Base-by-base conservation (phyloP, 2,113 vertebrate genomes). In the Capreolus pygargus region DNA sequence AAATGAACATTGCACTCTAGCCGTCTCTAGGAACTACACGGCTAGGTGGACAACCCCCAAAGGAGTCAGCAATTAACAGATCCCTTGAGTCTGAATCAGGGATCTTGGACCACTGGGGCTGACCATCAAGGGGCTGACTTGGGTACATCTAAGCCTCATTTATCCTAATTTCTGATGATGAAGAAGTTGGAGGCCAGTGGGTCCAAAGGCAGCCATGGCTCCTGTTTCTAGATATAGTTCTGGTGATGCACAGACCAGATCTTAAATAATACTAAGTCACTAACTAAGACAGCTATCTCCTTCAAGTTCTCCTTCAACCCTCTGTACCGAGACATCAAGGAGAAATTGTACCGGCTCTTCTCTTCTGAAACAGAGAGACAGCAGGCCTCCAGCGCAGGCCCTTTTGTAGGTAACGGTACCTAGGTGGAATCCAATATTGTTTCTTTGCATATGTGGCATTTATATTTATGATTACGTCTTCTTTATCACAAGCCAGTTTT, bases 191-290 rank as follows among this genome's bases (percentile, higher is more conserved):
- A 16, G 78, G 28, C 78, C 78, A 21, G 78, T 7, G 21, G 16
- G 28, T 52, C 78, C 78, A 33, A 81, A 5, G 78, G 28, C 16
- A 33, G 47, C 30, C 3, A 0, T 21, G 10, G 16, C 28, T 81
- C 45, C 28, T 50, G 78, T 16, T 81, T 81, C 28, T 81, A 50
- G 45, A 81, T 52, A 52, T 33, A 30, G 45, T 52, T 33, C 39
- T 78, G 39, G 39, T 50, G 45, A 81, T 33, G 45, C 78, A 33
- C 47, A 81, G 78, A 81, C 78, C 16, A 52, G 78, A 81, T 33
- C 78, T 33, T 52, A 81, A 21, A 50, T 33, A 81, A 52, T 9
- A 52, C 3, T 0, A 0, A 6, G 28, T 33, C 45, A 21, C 45
- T 28, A 2, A 21, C 28, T 33, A 16, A 13, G 78, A 52, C 9